A percentile compares a stretch with the other conserved stretches of the same genome.
Conservation (phyloP, 2,888 invertebrate species). For the Drosophila cognata region DNA sequence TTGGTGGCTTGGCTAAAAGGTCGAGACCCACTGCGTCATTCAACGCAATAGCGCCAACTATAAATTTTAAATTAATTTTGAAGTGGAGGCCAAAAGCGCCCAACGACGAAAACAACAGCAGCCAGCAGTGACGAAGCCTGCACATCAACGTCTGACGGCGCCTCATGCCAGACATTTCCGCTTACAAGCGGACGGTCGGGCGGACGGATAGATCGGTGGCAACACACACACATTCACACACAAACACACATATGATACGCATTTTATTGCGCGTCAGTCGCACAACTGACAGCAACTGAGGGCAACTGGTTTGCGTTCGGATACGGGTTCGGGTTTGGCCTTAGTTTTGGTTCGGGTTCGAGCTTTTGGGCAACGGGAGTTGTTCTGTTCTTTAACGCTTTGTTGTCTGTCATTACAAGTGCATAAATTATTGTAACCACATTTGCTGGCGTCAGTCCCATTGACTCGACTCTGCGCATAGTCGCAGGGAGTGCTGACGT, state of each 20-base stretch:
- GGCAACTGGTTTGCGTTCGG: constrained; percentile 15
- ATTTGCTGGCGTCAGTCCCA: constrained; percentile 76
- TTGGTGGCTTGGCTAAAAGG: constrained; percentile 13
- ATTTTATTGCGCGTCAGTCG: constrained; percentile 77
- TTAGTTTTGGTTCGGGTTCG: constrained; percentile 17
- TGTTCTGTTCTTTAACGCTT: constrained; percentile 71
- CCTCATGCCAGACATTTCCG: constrained; percentile 49
- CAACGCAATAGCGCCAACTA: constrained; percentile 80
- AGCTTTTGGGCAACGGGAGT: background rate
- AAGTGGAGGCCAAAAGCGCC: constrained; percentile 59
- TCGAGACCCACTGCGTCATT: constrained; percentile 69
- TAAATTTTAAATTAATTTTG: constrained; percentile 80
- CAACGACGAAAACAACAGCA: constrained; percentile 21
- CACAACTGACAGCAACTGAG: constrained; percentile 60
- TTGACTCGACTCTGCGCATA: constrained; percentile 27
- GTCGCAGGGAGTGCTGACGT: background rate
- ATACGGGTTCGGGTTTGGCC: background rate
- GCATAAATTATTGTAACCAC: constrained; percentile 81
- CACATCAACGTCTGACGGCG: constrained; percentile 52
- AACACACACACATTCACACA: constrained; percentile 28
- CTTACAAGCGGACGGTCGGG: constrained; percentile 9
- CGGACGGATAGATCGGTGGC: background rate
- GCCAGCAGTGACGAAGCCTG: constrained; percentile 49
- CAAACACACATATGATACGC: constrained; percentile 68
- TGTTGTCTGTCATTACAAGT: constrained; percentile 82